Evolutionary conservation across 2,888 invertebrate species (phyloP), one percentile per base, ranked within the genome.

Genomic region (Heliconius ethilla): DNA sequence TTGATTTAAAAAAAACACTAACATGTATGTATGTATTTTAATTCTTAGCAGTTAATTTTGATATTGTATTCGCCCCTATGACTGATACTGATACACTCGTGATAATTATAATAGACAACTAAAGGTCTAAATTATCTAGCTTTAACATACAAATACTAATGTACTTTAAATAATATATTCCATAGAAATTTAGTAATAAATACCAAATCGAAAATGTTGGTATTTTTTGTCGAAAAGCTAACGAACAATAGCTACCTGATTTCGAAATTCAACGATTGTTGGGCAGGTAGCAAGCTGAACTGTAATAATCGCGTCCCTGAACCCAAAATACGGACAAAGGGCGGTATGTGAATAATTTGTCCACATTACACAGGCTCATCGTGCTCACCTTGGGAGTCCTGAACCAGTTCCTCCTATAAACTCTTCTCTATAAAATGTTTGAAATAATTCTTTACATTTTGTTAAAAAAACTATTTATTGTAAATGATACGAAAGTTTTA

Each of bases 281-380:
- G 77, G 63, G 75, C 73, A 76, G 80, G 80, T 80, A 79, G 80
- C 75, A 55, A 79, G 75, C 72, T 78, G 78, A 79, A 77, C 78
- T 77, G 81, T 79, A 81, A 80, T 81, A 81, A 83, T 87, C 83
- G 87, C 87, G 88, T 87, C 89, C 89, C 87, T 90, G 90, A 89
- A 90, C 90, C 88, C 89, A 86, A 87, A 87, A 89, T 86, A 87
- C 89, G 89, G 90, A 92, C 92, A 91, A 91, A 92, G 90, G 90
- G 88, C 86, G 89, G 90, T 87, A 92, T 91, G 90, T 90, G 90
- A 91, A 92, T 91, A 90, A 91, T 91, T 90, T 88, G 90, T 91
- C 86, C 88, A 87, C 91, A 90, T 89, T 90, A 90, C 88, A 88
- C 88, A 88, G 89, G 89, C 89, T 87, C 73, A 86, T 85, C 87